phyloP scores from a whole-genome alignment of 2,113 vertebrate genomes.

The Melanotaenia duboulayi region DNA sequence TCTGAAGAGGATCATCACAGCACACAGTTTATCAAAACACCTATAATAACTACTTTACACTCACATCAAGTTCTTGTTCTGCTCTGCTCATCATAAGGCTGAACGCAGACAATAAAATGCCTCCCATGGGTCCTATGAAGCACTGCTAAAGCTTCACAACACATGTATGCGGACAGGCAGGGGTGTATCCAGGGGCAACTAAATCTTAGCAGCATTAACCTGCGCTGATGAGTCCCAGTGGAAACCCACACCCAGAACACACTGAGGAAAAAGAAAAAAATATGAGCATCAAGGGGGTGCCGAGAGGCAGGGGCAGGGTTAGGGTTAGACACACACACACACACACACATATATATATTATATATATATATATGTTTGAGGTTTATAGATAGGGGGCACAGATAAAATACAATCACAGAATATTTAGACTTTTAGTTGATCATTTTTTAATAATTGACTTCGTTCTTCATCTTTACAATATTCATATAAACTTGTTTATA shows the following conservation, averaged over 20 bases:
- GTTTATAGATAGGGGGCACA: too few relatives aligned
- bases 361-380: not conserved
- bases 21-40: not conserved
- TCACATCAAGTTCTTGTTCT: constrained; percentile 10
- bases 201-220: constrained; percentile 69
- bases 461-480: too few relatives aligned
- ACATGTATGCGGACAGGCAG: constrained; percentile 62
- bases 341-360: too few relatives aligned
- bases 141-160: constrained; percentile 61
- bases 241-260: constrained; percentile 54
- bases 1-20: not conserved
- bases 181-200: constrained; percentile 73
- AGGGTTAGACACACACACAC: too few relatives aligned
- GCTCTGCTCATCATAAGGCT: constrained; percentile 10
- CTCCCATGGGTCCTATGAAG: constrained; percentile 47
- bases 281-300: too few relatives aligned
- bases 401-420: too few relatives aligned
- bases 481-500: too few relatives aligned
- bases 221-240: constrained; percentile 58
- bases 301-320: too few relatives aligned
- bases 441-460: too few relatives aligned
- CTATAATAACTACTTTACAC: not conserved
- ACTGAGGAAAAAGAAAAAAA: not conserved
- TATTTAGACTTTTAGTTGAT: too few relatives aligned
- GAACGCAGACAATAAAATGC: constrained; percentile 41